Evolutionary conservation across 2,113 vertebrate species (phyloP).

Genomic region (Psammodynastes pulverulentus): DNA sequence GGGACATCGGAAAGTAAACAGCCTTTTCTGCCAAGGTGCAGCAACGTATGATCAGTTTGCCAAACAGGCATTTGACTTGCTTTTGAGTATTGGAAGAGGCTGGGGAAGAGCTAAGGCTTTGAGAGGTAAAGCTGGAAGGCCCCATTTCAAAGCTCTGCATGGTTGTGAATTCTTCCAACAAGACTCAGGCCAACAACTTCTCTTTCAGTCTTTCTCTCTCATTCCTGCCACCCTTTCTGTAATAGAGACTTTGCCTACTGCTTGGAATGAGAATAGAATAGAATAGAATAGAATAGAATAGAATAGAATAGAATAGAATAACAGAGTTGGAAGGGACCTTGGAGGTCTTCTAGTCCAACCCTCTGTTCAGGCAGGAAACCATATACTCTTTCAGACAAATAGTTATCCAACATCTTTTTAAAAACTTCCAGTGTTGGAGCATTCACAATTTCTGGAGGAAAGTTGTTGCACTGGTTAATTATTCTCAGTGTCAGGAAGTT

Average conservation of each 20-base stretch:
- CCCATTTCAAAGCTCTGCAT: not conserved
- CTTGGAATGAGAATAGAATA: not conserved
- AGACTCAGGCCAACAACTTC: not conserved
- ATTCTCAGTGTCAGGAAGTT: too few relatives aligned
- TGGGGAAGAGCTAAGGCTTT: not conserved
- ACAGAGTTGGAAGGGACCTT: too few relatives aligned
- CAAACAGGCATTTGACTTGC: not conserved
- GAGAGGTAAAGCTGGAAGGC: not conserved
- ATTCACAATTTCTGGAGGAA: too few relatives aligned
- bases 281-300: too few relatives aligned
- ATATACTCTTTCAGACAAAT: too few relatives aligned
- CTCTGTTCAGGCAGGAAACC: too few relatives aligned
- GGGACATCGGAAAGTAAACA: slow-evolving; percentile 13
- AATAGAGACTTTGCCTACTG: not conserved
- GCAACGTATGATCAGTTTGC: not conserved
- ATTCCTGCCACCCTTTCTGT: not conserved
- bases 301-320: too few relatives aligned
- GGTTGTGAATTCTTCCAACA: not conserved
- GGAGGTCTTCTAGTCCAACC: too few relatives aligned
- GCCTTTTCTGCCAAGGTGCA: slow-evolving; percentile 2
- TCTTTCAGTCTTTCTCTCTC: not conserved
- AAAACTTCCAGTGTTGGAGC: too few relatives aligned
- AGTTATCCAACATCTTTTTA: too few relatives aligned
- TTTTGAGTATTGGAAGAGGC: not conserved
- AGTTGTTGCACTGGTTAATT: too few relatives aligned